Evolutionary conservation across 2,888 invertebrate species (phyloP), one percentile per base, ranked within the genome.

Genomic region (Drosophila yooni): DNA sequence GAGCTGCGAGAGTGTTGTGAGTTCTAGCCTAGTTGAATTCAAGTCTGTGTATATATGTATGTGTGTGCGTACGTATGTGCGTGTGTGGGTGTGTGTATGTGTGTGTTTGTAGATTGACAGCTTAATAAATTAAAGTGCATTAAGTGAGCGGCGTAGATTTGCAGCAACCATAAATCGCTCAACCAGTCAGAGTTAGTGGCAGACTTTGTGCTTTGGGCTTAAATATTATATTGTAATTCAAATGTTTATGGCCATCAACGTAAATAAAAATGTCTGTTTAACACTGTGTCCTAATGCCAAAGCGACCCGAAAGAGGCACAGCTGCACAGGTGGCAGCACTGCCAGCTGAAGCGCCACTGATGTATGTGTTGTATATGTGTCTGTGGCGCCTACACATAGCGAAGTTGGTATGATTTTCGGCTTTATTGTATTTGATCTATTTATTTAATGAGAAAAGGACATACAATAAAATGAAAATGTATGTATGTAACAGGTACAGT

Each of bases 121-220:
- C 84, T 89, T 88, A 88, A 88, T 87, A 88, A 88, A 88, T 88
- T 88, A 89, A 88, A 88, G 76, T 89, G 87, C 89, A 88, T 89
- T 89, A 87, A 81, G 87, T 85, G 82, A 70, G 69, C 73, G 73
- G 83, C 78, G 79, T 75, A 80, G 84, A 88, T 89, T 89, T 87
- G 89, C 82, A 81, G 81, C 76, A 76, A 68, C 84, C 66, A 88
- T 88, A 88, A 88, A 88, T 88, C 87, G 79, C 83, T 84, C 82
- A 79, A 53, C 48, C 74, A 61, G 62, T 48, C 65, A 62, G 62
- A 58, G 34, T 38, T 46, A 61, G 69, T 57, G 64, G 53, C 67
- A 57, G 61, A 27, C 70, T 66, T 72, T 70, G 76, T 60, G 74
- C 80, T 70, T 70, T 56, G 62, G 61, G 72, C 84, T 84, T 87